Conservation (phyloP, 2,113 vertebrate genomes). For the Brienomyrus longianalis region DNA sequence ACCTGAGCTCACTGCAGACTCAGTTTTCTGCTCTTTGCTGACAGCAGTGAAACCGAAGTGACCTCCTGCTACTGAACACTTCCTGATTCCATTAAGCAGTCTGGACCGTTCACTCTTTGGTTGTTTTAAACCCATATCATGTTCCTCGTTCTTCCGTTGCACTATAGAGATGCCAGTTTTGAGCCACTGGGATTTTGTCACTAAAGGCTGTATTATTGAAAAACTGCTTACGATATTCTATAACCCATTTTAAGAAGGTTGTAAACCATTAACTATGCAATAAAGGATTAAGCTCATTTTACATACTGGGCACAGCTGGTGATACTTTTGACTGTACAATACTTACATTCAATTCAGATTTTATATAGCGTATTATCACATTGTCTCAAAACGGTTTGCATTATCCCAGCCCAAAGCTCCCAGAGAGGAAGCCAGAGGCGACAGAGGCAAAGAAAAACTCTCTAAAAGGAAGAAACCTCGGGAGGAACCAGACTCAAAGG, state of each 20-base stretch:
- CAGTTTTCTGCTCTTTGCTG: neutral
- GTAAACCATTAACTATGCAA: neutral
- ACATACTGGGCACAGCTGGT: neutral
- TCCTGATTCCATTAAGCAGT: neutral
- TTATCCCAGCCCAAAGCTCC: neutral
- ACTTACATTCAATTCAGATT: neutral
- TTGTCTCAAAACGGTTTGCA: neutral
- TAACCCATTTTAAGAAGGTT: neutral
- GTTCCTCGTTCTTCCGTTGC: neutral
- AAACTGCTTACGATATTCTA: neutral
- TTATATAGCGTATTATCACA: neutral
- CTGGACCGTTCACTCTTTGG: neutral
- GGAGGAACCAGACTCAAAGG: neutral
- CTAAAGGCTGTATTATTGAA: neutral
- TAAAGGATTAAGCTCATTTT: neutral
- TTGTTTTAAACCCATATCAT: neutral
- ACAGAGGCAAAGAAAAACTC: neutral
- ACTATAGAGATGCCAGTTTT: neutral
- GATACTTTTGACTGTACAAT: neutral
- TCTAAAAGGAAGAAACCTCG: neutral
- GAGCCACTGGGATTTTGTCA: neutral
- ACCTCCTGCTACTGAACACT: neutral
- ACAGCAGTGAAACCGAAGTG: neutral
- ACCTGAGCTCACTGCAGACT: too few species aligned
- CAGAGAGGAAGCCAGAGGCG: neutral